Evolutionary conservation across 2,113 vertebrate genomes (phyloP), one percentile per base, ranked within the genome.

Genomic region (Leucosticte australis): DNA sequence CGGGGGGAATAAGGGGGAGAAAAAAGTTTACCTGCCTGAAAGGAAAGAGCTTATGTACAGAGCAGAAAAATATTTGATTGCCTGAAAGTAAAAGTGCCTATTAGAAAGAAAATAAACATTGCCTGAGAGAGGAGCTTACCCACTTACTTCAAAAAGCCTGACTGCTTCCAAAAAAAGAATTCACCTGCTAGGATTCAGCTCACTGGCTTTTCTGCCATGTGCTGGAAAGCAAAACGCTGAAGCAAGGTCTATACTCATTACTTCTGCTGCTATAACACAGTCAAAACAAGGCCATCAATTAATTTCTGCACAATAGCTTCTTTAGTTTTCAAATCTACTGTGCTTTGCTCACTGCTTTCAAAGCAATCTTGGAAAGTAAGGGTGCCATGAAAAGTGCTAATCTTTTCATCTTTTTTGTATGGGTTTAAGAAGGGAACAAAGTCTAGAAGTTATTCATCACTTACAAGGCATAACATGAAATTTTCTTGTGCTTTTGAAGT

Each of bases 401-500:
- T 96, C 87, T 93, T 95, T 95, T 97, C 49, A 95, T 96, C 88
- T 93, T 94, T 80, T 90, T 92, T 92, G 68, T 65, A 84, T 52
- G 68, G 77, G 52, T 46, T 89, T 89, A 92, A 93, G 88, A 79
- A 94, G 39, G 35, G 76, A 96, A 92, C 64, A 68, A 47, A 78
- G 64, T 67, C 69, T 90, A 50, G 53, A 94, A 94, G 90, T 74
- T 92, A 92, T 93, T 95, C 90, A 92, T 90, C 90, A 82, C 88
- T 96, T 96, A 90, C 42, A 90, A 93, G 88, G 79, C 85, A 92
- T 84, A 95, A 93, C 75, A 81, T 42, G 68, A 92, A 96, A 90
- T 90, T 89, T 96, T 76, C 79, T 89, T 64, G 64, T 78, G 93
- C 90, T 96, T 96, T 96, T 96, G 95, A 97, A 96, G 94, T 90